phyloP scores from a whole-genome alignment of 2,888 invertebrate genomes.

The Drosophila ezoana region DNA sequence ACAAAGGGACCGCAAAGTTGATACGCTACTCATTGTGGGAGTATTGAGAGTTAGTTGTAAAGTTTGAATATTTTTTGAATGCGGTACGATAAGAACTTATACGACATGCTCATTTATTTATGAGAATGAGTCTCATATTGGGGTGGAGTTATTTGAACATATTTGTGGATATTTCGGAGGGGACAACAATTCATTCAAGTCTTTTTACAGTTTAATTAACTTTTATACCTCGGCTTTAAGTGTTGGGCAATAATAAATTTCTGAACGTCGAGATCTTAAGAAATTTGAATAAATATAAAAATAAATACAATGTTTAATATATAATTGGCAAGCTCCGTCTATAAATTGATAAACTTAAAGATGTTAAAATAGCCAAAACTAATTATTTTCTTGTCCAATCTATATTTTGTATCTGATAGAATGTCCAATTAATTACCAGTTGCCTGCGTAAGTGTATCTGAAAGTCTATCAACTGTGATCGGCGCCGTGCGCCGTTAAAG shows the following conservation, averaged over 20 bases:
- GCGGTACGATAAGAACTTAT: constrained; percentile 28
- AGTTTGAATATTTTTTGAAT: constrained; percentile 35
- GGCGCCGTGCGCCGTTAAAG: constrained; percentile 71
- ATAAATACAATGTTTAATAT: too few relatives aligned
- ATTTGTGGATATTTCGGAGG: too few relatives aligned
- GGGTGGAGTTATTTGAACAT: not conserved
- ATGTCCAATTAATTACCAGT: not conserved
- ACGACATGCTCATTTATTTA: constrained; percentile 5
- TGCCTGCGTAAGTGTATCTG: constrained; percentile 48
- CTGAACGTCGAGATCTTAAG: too few relatives aligned
- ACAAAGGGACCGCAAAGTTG: constrained; percentile 52
- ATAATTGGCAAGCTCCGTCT: too few relatives aligned
- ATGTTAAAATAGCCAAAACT: too few relatives aligned
- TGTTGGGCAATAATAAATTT: too few relatives aligned
- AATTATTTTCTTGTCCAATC: too few relatives aligned
- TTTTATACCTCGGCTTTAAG: too few relatives aligned
- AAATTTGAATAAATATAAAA: too few relatives aligned
- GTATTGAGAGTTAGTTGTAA: constrained; percentile 40
- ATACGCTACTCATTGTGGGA: constrained; percentile 43
- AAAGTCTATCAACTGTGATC: constrained; percentile 48
- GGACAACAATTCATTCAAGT: too few relatives aligned
- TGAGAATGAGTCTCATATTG: constrained; percentile 5
- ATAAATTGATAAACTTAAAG: too few relatives aligned
- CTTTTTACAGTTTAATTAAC: too few relatives aligned
- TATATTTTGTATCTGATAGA: not conserved